Percentiles rank a stretch among this genome's conserved stretches.
Conservation (phyloP, 2,888 invertebrate species). For the Pachymerium ferrugineum region DNA sequence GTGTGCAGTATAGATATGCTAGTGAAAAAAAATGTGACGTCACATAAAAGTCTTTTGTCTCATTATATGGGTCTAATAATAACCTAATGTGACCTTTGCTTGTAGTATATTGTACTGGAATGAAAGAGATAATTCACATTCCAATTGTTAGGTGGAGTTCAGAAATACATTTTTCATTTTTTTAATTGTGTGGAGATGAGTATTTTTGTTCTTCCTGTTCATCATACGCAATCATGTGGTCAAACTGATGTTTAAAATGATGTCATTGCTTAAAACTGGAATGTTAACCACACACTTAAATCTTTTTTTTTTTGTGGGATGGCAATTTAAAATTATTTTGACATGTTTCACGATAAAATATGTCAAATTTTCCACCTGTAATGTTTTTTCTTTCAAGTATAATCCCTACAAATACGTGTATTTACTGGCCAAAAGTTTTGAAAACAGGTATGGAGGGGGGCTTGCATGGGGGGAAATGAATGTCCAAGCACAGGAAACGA, state of each 20-base stretch:
- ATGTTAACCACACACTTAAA: too few relatives aligned
- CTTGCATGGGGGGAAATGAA: not conserved
- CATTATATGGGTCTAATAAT: not conserved
- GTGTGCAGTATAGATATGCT: not conserved
- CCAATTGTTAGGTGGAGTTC: not conserved
- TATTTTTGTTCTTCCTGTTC: constrained; percentile 5
- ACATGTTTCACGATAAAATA: too few relatives aligned
- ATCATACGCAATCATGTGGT: not conserved
- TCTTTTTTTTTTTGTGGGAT: too few relatives aligned
- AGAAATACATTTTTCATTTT: not conserved
- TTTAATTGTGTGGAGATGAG: not conserved
- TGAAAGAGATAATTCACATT: not conserved
- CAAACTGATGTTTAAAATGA: not conserved
- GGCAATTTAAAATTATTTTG: too few relatives aligned
- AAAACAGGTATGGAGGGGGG: constrained; percentile 16
- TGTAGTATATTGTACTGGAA: not conserved
- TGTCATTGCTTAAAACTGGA: not conserved
- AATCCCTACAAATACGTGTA: not conserved
- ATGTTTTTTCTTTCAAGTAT: not conserved
- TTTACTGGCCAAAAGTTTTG: constrained; percentile 1
- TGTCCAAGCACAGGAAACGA: constrained; percentile 15
- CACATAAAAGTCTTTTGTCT: not conserved
- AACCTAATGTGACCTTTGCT: not conserved
- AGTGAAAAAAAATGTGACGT: not conserved
- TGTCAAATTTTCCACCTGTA: not conserved